phyloP scores from a whole-genome alignment of 2,888 invertebrate genomes.

The Drosophila differens region DNA sequence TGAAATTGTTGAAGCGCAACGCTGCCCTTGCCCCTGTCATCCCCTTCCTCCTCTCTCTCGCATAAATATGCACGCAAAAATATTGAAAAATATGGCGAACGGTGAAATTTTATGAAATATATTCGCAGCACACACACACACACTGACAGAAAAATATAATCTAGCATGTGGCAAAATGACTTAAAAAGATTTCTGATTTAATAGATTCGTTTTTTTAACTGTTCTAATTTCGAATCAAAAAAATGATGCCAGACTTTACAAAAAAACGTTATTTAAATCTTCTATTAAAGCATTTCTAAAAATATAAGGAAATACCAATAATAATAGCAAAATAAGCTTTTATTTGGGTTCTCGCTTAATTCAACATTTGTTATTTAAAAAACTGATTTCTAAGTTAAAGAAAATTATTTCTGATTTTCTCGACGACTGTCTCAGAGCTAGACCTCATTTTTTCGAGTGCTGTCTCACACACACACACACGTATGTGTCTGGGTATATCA shows the following conservation, averaged over 20 bases:
- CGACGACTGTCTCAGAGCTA: neutral
- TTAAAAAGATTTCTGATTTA: neutral
- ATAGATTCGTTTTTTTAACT: neutral
- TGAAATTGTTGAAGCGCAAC: conserved; percentile 69
- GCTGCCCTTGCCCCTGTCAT: neutral
- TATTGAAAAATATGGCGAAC: conserved; percentile 70
- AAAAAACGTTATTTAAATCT: neutral
- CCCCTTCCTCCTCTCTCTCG: neutral
- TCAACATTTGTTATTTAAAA: neutral
- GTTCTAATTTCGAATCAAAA: neutral
- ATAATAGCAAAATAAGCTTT: fast-evolving
- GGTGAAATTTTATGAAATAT: conserved; percentile 65
- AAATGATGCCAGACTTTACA: neutral
- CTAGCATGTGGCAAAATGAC: neutral
- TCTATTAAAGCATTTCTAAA: neutral
- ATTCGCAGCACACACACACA: conserved; percentile 28
- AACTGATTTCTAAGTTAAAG: neutral
- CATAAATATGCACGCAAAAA: conserved; percentile 42
- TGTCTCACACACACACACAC: neutral
- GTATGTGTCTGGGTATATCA: conserved; percentile 30
- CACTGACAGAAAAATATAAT: conserved; percentile 3
- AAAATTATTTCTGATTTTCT: neutral
- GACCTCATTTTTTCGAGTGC: neutral
- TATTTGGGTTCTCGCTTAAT: neutral
- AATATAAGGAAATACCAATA: neutral